Base-by-base conservation (phyloP, 1,140 invertebrate genomes). In the Grapholita molesta region DNA sequence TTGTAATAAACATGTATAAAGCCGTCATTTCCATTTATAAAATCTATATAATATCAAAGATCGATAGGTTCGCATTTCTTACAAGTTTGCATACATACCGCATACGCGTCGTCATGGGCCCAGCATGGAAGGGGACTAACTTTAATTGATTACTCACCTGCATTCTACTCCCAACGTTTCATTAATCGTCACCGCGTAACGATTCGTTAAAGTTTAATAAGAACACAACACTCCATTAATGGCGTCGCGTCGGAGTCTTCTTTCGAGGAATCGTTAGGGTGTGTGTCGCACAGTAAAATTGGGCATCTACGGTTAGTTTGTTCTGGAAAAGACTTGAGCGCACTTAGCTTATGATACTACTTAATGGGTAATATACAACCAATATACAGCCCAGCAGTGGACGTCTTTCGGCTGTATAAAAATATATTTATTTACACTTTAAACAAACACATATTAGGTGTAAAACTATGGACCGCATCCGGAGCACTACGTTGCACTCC, bases 241-340 rank as follows among this genome's bases (percentile, higher is more conserved):
- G 25, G 55, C 15, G 7, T 30, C 18, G n/a, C 30, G 30, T 28
- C 25, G 24, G 25, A 21, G 55, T 25, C 25, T 53, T 57, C 53
- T 61, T 61, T 18, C 11, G 53, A 23, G 21, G 53, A 57, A 15
- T 25, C 24, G 24, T 55, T 55, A 28, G 53, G 55, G 66, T 80
- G 82, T 87, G 85, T 87, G 85, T 87, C 79, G 84, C 78, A 83
- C 85, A 85, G 86, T 89, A 86, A 89, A 89, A 89, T 85, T 77
- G 81, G 75, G 86, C 82, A 82, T 76, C 64, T 64, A 71, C 69
- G 66, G 48, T 69, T 6, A 72, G 77, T 6, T 72, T 15, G 32
- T 12, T 70, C 80, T 85, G 48, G 83, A 87, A 74, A 53, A 15
- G 73, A 5, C 53, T 30, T 32, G 3, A 32, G 65, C 57, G 38